These are phyloP conservation scores for Drosophila colorata DNA, from an alignment of 2,888 invertebrate genomes.

Conservation along the genomic window DNA sequence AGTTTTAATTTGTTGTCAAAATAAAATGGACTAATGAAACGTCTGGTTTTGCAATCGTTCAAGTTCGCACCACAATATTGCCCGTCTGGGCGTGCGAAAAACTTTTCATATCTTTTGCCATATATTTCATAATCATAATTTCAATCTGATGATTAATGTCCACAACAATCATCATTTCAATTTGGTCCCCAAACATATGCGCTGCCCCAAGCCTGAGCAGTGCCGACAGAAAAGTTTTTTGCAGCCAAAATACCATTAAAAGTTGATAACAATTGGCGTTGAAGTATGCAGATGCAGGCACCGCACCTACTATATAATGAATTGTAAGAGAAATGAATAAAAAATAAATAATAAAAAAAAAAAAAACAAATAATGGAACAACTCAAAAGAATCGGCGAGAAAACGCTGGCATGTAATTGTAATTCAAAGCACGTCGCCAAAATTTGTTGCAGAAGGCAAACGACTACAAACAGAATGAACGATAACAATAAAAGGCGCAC, in stretches of 20 bases:
- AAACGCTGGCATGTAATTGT: conserved; percentile 64
- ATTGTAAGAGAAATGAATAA: conserved; percentile 18
- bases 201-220: conserved; percentile 8
- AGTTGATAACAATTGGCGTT: conserved; percentile 68
- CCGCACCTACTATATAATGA: conserved; percentile 26
- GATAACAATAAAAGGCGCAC: conserved; percentile 72
- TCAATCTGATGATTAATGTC: conserved; percentile 58
- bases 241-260: conserved; percentile 66
- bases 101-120: conserved; percentile 14
- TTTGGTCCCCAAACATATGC: conserved; percentile 37
- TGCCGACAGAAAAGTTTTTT: conserved; percentile 31
- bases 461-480: conserved; percentile 62
- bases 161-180: conserved; percentile 59
- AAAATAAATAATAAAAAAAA: conserved; percentile 15
- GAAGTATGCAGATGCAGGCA: conserved; percentile 63
- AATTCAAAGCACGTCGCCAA: conserved; percentile 74
- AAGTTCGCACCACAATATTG: neutral
- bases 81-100: neutral
- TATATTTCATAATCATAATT: conserved; percentile 47
- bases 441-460: conserved; percentile 75
- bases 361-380: conserved; percentile 30
- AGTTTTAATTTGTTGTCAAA: neutral
- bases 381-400: conserved; percentile 38
- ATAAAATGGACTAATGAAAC: neutral
- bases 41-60: neutral